Evolutionary conservation across 2,797 vertebrate genomes (phyloP).

Genomic region (Aphelocoma californica): DNA sequence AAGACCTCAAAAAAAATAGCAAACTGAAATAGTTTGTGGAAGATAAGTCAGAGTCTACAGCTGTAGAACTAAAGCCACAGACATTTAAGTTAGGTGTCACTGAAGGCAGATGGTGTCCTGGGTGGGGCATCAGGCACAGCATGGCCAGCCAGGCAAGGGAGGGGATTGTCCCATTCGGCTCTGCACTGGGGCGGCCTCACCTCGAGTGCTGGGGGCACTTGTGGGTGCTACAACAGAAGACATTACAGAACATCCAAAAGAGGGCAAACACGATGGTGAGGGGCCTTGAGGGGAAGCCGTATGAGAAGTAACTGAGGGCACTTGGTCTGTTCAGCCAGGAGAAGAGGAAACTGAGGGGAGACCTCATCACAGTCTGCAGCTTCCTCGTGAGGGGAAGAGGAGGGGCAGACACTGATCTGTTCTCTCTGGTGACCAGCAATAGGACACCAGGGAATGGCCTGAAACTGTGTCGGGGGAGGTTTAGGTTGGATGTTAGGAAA

Average conservation of each 20-base stretch:
- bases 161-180: background rate
- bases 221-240: accelerated
- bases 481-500: background rate
- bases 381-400: accelerated
- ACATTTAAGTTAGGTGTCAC: background rate
- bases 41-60: background rate
- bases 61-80: background rate
- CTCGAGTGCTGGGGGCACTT: accelerated
- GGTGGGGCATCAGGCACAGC: background rate
- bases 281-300: accelerated
- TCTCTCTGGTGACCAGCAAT: background rate
- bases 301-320: accelerated
- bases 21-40: background rate
- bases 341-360: background rate
- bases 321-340: background rate
- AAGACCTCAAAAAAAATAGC: background rate
- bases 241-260: background rate
- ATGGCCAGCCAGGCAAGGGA: accelerated
- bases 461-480: accelerated
- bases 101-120: background rate
- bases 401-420: background rate
- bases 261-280: background rate
- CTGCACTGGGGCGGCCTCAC: accelerated
- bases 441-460: accelerated
- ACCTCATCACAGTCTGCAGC: too few species aligned